Percentiles rank a stretch among this genome's conserved stretches.
Evolutionary conservation across 1,140 invertebrate species (phyloP).

Genomic region (Trachymyrmex septentrionalis): DNA sequence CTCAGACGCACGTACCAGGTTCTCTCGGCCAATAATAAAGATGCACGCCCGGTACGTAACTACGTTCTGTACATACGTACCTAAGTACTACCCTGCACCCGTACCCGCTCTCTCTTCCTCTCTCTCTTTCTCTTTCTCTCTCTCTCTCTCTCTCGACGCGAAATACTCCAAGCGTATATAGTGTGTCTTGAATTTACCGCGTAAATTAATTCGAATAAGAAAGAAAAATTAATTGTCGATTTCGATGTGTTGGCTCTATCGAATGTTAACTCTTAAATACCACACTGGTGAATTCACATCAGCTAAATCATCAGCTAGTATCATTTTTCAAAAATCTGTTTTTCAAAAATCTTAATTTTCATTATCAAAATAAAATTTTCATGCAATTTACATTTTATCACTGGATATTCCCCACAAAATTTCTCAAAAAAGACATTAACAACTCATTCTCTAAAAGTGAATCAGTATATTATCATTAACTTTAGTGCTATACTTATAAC

Average conservation of each 20-base stretch:
- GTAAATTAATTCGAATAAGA: background rate
- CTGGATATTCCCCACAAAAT: too few relatives aligned
- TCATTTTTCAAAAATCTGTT: too few relatives aligned
- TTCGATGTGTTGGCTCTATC: background rate
- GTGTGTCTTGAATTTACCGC: slow-evolving; percentile 18
- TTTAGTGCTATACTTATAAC: too few relatives aligned
- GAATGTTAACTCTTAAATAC: background rate
- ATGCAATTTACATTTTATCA: too few relatives aligned
- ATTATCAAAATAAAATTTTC: too few relatives aligned
- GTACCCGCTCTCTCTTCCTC: slow-evolving; percentile 44
- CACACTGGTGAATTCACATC: too few relatives aligned
- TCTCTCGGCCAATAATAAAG: slow-evolving; percentile 78
- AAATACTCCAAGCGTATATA: slow-evolving; percentile 52
- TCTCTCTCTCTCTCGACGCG: slow-evolving; percentile 31
- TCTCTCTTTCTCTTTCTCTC: slow-evolving; percentile 42
- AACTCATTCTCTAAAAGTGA: too few relatives aligned
- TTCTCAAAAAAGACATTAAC: too few relatives aligned
- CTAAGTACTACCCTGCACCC: slow-evolving; percentile 71
- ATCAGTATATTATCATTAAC: too few relatives aligned
- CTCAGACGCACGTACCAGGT: slow-evolving; percentile 66
- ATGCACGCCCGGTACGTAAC: slow-evolving; percentile 76
- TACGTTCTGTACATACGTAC: slow-evolving; percentile 75
- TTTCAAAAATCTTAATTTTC: too few relatives aligned
- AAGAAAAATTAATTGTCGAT: background rate
- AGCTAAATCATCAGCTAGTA: too few relatives aligned